phyloP scores from a whole-genome alignment of 2,797 vertebrate genomes.

The Clamator glandarius region DNA sequence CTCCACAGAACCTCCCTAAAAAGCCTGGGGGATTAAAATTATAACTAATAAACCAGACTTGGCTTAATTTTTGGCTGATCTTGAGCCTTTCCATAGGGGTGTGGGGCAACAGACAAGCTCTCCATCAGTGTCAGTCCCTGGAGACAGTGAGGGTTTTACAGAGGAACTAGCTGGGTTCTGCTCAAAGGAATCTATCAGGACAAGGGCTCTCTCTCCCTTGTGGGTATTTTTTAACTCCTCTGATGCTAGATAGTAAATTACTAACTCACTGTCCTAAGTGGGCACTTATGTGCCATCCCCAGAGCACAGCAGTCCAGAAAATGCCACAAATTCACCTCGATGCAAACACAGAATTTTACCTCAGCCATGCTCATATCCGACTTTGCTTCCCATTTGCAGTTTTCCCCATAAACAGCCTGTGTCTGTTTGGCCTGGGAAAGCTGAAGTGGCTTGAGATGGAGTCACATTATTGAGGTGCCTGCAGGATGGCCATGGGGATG shows the following conservation, averaged over 20 bases:
- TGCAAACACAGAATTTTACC: neutral
- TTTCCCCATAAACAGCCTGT: neutral
- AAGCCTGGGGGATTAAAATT: neutral
- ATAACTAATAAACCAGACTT: neutral
- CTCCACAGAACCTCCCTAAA: neutral
- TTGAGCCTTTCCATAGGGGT: neutral
- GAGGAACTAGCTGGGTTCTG: neutral
- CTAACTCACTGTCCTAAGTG: neutral
- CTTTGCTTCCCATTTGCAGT: neutral
- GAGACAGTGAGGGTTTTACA: accelerated
- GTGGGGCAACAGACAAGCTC: neutral
- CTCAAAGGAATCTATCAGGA: neutral
- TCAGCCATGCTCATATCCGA: accelerated
- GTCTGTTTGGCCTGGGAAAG: accelerated
- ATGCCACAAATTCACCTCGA: accelerated
- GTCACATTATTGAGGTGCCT: accelerated
- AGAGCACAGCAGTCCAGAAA: neutral
- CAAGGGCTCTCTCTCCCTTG: neutral
- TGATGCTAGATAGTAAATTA: neutral
- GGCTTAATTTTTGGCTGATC: neutral
- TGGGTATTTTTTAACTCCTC: neutral
- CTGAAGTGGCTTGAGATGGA: neutral
- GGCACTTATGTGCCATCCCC: neutral
- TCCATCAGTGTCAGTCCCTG: neutral
- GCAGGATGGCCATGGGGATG: accelerated